A percentile compares a stretch with the other conserved stretches of the same genome.
Conservation (phyloP, 2,113 vertebrate genomes). For the Acanthochromis polyacanthus region DNA sequence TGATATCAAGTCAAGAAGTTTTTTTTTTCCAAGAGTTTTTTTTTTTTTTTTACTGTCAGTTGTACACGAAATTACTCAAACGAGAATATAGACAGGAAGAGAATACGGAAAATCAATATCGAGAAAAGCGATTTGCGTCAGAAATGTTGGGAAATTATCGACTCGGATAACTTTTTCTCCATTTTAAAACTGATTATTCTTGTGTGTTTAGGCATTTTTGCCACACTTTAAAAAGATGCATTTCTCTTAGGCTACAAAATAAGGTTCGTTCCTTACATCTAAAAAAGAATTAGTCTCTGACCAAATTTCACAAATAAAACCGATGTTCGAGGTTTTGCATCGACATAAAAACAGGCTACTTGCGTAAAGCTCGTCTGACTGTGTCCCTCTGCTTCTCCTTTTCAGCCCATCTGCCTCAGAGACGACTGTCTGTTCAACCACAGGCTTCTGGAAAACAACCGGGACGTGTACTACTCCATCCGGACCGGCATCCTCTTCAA, state of each 20-base stretch:
- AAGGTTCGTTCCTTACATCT: neutral
- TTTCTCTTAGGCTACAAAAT: neutral
- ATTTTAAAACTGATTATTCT: neutral
- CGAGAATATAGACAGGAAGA: no score
- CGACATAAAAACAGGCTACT: no score
- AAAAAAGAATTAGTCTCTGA: no score
- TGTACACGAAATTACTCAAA: no score
- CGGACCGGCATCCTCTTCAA: constrained; percentile 90
- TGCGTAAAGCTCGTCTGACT: neutral
- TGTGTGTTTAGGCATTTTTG: neutral
- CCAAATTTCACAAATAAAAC: no score
- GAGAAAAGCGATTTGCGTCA: no score
- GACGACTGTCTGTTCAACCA: constrained; percentile 91
- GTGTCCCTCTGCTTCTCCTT: neutral
- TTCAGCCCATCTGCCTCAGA: constrained; percentile 87
- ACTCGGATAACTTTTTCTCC: neutral
- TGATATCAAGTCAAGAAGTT: no score
- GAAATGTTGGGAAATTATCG: neutral
- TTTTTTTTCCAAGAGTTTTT: no score
- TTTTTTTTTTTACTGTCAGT: no score
- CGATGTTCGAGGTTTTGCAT: no score
- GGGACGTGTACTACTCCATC: constrained; percentile 92
- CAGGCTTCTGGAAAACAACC: constrained; percentile 91
- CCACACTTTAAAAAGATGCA: neutral
- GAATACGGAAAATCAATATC: no score